Conservation (phyloP, 1,140 invertebrate genomes). For the Vollenhovia emeryi region DNA sequence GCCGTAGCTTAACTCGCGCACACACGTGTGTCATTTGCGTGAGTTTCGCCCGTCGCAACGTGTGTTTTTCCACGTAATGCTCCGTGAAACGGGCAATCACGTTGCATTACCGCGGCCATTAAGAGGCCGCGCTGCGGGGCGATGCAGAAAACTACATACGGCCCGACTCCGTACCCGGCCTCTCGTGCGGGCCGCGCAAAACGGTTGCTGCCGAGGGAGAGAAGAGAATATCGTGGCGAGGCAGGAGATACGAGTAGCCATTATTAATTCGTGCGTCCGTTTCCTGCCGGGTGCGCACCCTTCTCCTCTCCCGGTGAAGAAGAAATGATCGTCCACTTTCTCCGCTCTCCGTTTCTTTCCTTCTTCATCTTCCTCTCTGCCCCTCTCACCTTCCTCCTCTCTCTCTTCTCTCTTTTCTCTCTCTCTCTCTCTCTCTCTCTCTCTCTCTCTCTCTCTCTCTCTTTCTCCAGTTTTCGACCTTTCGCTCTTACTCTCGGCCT, state of each 20-base stretch:
- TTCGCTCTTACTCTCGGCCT: slow-evolving; percentile 18
- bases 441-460: background rate
- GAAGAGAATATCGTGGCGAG: slow-evolving; percentile 23
- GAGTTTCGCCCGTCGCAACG: slow-evolving; percentile 61
- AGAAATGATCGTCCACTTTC: slow-evolving; percentile 32
- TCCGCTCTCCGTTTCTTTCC: background rate
- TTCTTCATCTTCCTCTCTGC: background rate
- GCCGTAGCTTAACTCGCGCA: slow-evolving; percentile 51
- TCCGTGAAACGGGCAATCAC: slow-evolving; percentile 76
- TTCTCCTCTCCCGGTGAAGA: slow-evolving; percentile 28
- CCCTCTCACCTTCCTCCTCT: background rate
- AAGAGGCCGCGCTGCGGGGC: slow-evolving; percentile 67
- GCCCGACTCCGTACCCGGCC: slow-evolving; percentile 30
- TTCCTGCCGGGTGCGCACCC: slow-evolving; percentile 30
- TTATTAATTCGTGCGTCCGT: slow-evolving; percentile 60
- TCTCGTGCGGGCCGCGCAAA: slow-evolving; percentile 31
- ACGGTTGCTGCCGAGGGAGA: slow-evolving; percentile 46
- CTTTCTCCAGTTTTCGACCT: background rate
- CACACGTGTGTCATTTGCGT: slow-evolving; percentile 66
- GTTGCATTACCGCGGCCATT: slow-evolving; percentile 71
- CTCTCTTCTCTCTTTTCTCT: background rate
- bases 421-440: background rate
- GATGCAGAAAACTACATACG: slow-evolving; percentile 55
- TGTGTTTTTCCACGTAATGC: slow-evolving; percentile 76
- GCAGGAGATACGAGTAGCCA: slow-evolving; percentile 50